Percentiles rank a stretch among this genome's conserved stretches.
These are phyloP conservation scores for Drosophila rufa DNA, from an alignment of 1,140 invertebrate genomes.

Conservation along the genomic window DNA sequence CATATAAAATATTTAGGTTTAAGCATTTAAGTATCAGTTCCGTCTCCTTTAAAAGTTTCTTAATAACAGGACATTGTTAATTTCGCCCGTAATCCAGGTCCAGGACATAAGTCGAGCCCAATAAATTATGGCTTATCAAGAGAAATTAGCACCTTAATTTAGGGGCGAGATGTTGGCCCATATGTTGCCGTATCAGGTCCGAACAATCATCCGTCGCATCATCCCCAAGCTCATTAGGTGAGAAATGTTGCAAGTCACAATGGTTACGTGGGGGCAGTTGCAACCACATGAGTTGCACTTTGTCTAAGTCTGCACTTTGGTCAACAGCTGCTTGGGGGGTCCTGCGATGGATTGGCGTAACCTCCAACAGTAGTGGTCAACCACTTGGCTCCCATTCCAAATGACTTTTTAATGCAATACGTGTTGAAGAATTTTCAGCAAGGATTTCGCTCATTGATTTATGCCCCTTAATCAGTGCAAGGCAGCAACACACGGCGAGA, in stretches of 20 bases:
- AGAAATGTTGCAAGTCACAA: slow-evolving; percentile 61
- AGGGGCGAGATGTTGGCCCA: slow-evolving; percentile 25
- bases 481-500: neutral
- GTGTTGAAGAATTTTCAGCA: slow-evolving; percentile 36
- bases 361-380: slow-evolving; percentile 64
- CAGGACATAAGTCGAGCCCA: neutral
- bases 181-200: slow-evolving; percentile 34
- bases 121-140: slow-evolving; percentile 65
- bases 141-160: slow-evolving; percentile 40
- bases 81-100: neutral
- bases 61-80: slow-evolving; percentile 6
- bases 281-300: slow-evolving; percentile 76
- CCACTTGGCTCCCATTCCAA: slow-evolving; percentile 40
- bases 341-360: neutral
- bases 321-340: slow-evolving; percentile 24
- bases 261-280: slow-evolving; percentile 1
- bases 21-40: neutral
- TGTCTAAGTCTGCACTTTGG: slow-evolving; percentile 47
- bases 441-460: slow-evolving; percentile 45
- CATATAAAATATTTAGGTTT: neutral
- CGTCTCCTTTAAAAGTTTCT: neutral
- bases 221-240: slow-evolving; percentile 20
- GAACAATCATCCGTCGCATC: slow-evolving; percentile 18
- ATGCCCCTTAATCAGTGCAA: slow-evolving; percentile 49
- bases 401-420: slow-evolving; percentile 61